Conservation (phyloP, 2,113 vertebrate genomes). For the Lathamus discolor region DNA sequence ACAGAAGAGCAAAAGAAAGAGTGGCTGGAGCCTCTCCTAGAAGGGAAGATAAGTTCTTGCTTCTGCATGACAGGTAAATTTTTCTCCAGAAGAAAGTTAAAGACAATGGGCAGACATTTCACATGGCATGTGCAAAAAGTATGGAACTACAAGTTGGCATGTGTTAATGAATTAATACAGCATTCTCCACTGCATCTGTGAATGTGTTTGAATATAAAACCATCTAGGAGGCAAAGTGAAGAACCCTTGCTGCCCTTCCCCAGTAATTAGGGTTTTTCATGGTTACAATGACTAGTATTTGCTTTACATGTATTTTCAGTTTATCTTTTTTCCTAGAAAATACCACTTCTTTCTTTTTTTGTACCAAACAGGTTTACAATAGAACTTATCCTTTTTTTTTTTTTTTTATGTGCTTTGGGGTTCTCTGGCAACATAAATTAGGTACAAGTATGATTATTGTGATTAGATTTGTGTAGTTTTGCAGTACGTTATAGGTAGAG, state of each 20-base stretch:
- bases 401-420: neutral
- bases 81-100: neutral
- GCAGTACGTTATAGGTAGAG: neutral
- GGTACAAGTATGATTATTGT: neutral
- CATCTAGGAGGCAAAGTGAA: neutral
- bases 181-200: neutral
- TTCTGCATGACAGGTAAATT: constrained; percentile 95
- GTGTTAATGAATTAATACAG: neutral
- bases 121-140: neutral
- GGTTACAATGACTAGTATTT: neutral
- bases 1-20: constrained; percentile 86
- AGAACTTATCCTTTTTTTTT: neutral
- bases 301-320: neutral
- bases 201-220: neutral
- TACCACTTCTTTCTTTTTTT: neutral
- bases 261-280: neutral
- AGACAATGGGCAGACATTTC: neutral
- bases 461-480: neutral
- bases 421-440: neutral
- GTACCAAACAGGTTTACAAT: neutral
- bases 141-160: neutral
- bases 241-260: neutral
- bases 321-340: neutral
- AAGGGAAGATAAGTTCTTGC: constrained; percentile 87
- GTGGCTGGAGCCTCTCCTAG: constrained; percentile 91